phyloP scores from a whole-genome alignment of 2,797 vertebrate genomes.

The Mus minutoides region DNA sequence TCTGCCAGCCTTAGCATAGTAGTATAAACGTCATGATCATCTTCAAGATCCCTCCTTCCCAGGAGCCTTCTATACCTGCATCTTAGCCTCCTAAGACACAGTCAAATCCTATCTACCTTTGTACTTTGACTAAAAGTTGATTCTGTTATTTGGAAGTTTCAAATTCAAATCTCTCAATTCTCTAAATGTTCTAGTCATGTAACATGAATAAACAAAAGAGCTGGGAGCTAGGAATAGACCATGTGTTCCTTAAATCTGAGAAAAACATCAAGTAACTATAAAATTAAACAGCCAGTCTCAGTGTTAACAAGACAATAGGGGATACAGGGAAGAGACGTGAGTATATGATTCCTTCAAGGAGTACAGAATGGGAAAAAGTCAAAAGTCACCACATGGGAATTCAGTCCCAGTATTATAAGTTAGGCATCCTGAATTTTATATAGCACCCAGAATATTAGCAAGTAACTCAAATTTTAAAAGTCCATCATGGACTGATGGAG shows the following conservation, averaged over 20 bases:
- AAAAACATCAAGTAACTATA: conserved; percentile 37
- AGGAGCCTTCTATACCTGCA: neutral
- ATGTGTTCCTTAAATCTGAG: neutral
- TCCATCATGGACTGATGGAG: neutral
- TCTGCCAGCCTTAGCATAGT: neutral
- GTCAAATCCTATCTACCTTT: neutral
- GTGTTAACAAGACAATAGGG: neutral
- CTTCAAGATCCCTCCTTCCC: neutral
- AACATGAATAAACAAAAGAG: conserved; percentile 3
- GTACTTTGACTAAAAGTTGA: conserved; percentile 40
- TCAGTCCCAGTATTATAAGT: neutral
- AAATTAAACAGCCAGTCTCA: conserved; percentile 9
- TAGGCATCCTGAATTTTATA: conserved; percentile 41
- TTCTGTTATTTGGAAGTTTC: neutral
- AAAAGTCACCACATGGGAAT: neutral
- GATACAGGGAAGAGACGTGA: neutral
- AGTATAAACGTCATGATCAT: fast-evolving
- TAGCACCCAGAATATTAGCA: conserved; percentile 5
- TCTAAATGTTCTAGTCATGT: neutral
- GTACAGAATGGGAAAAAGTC: neutral
- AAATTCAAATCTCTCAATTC: conserved; percentile 43
- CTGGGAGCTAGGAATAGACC: neutral
- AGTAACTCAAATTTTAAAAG: conserved; percentile 3
- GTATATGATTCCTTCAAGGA: conserved; percentile 6
- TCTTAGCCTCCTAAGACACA: neutral